A percentile compares a stretch with the other conserved stretches of the same genome.
These are phyloP conservation scores for Umimayanthus chanpuru DNA, from an alignment of 92 coral and sea anemone genomes.

Conservation along the genomic window DNA sequence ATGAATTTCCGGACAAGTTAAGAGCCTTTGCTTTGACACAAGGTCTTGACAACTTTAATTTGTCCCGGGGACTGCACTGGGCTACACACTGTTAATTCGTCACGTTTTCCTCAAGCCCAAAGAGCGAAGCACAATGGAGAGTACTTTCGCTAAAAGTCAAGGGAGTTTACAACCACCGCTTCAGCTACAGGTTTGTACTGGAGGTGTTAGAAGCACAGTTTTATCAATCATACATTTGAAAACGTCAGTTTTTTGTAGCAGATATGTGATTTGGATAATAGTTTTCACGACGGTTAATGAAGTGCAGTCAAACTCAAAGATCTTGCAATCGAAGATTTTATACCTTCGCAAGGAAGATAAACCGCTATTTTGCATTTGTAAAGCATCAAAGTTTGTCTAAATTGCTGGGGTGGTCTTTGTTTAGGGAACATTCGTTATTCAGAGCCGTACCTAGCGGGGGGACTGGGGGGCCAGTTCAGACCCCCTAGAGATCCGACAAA, in stretches of 20 bases:
- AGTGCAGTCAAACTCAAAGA: neutral
- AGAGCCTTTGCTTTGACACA: no score
- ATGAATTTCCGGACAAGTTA: no score
- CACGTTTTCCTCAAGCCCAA: neutral
- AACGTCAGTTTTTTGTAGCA: neutral
- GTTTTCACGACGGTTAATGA: no score
- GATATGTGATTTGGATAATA: neutral
- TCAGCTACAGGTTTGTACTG: neutral
- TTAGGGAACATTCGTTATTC: no score
- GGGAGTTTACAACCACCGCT: neutral
- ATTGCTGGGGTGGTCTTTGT: neutral
- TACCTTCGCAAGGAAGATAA: neutral
- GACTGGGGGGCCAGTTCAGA: no score
- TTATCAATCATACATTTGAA: no score
- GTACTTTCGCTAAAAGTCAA: neutral
- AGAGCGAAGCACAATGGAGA: neutral
- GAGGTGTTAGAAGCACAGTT: neutral
- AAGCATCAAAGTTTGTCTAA: neutral
- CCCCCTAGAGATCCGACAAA: no score
- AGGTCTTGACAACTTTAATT: no score
- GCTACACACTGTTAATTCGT: neutral
- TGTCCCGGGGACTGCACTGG: no score
- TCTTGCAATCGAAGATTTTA: neutral
- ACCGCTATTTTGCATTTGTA: neutral
- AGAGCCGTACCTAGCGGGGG: no score